Evolutionary conservation across 1,140 invertebrate genomes (phyloP), one percentile per base, ranked within the genome.

Genomic region (Drosophila ercepeae): DNA sequence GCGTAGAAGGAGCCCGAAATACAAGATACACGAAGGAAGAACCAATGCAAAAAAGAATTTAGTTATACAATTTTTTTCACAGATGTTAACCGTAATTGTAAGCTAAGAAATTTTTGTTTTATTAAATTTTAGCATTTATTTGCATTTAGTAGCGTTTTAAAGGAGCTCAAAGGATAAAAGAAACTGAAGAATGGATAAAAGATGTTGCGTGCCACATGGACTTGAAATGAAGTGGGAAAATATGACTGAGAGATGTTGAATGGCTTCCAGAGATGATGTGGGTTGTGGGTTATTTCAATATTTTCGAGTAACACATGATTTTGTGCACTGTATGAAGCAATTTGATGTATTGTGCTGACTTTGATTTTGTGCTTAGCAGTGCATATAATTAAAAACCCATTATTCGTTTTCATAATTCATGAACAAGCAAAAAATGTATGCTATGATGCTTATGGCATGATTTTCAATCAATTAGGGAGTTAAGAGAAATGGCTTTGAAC

Each of bases 111-210:
- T 88, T 88, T 84, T 29, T 11, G 7, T 11, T 39, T 88, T 82
- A 88, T 86, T 86, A 82, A 86, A 88, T 82, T 67, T 82, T 58
- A 68, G 76, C 82, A 86, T 86, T 75, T 86, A 88, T 88, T 88
- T 88, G 77, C 82, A 86, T 82, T 86, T 71, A 74, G 68, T 64
- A 69, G 72, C 45, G 19, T 63, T 45, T 58, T 61, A 50, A 64
- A 39, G 39, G 32, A 69, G 25, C 51, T 58, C 41, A 27, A 16
- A 49, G 36, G 45, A 51, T 71, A 67, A 67, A 71, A 48, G 58
- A 54, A 61, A 60, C 53, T 49, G 48, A 42, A 46, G 54, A 72
- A 65, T 53, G 52, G 60, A 21, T 65, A 58, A 76, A 53, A 60
- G 23, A 81, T 73, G 73, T 69, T 55, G 76, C 82, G 76, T 81